Evolutionary conservation across 2,113 vertebrate species (phyloP).

Genomic region (Candoia aspera): DNA sequence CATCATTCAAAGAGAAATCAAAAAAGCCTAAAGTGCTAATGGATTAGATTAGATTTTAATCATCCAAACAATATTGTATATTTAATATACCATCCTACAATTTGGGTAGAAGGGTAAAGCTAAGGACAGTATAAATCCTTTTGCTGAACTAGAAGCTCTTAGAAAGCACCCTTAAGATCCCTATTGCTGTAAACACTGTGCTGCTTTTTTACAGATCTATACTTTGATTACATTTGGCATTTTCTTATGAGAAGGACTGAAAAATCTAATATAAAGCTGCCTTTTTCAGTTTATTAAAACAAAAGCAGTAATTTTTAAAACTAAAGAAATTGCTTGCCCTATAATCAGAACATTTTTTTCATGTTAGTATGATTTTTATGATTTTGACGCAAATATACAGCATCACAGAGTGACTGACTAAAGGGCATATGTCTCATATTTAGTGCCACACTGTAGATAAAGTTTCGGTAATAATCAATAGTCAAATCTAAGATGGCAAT

Average conservation of each 20-base stretch:
- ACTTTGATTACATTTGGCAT: slow-evolving; percentile 58
- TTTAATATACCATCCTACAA: slow-evolving; percentile 42
- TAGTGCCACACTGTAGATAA: background rate
- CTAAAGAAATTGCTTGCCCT: slow-evolving; percentile 11
- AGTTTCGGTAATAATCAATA: background rate
- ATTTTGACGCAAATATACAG: slow-evolving; percentile 54
- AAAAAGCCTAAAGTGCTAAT: background rate
- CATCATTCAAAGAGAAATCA: background rate
- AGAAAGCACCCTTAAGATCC: slow-evolving; percentile 51
- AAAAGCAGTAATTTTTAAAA: slow-evolving; percentile 18
- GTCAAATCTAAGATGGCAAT: background rate
- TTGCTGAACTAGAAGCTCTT: slow-evolving; percentile 37
- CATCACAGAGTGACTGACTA: slow-evolving; percentile 40
- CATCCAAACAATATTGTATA: slow-evolving; percentile 28
- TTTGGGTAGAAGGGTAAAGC: slow-evolving; percentile 28
- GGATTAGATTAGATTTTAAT: background rate
- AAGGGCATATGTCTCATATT: slow-evolving; percentile 36
- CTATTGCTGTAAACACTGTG: slow-evolving; percentile 47
- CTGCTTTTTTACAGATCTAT: slow-evolving; percentile 47
- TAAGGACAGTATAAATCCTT: slow-evolving; percentile 46
- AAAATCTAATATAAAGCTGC: slow-evolving; percentile 48
- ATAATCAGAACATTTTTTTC: slow-evolving; percentile 50
- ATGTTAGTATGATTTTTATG: slow-evolving; percentile 61
- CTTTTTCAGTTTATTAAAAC: slow-evolving; percentile 43
- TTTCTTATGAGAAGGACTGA: slow-evolving; percentile 35